Evolutionary conservation across 1,140 invertebrate genomes (phyloP).

Genomic region (Scaptodrosophila lebanonensis): DNA sequence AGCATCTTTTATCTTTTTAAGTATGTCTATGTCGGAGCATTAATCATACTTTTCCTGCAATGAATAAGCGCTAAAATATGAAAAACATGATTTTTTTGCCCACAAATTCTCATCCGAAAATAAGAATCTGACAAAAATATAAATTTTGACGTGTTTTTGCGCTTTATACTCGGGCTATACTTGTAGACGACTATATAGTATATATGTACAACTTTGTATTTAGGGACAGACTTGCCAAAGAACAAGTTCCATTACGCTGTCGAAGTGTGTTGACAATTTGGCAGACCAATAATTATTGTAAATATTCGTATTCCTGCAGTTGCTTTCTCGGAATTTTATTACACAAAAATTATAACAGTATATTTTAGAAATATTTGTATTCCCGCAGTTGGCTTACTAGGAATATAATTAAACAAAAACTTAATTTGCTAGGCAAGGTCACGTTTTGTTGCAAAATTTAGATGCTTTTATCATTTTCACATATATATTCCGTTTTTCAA

Average conservation of each 20-base stretch:
- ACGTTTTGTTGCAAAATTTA: too few relatives aligned
- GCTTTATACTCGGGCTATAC: slow-evolving; percentile 41
- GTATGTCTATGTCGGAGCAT: slow-evolving; percentile 18
- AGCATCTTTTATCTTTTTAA: too few relatives aligned
- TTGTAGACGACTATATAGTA: slow-evolving; percentile 24
- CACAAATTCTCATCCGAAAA: slow-evolving; percentile 47
- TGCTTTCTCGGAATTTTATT: too few relatives aligned
- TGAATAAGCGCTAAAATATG: slow-evolving; percentile 57
- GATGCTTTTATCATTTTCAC: too few relatives aligned
- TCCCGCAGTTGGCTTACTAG: too few relatives aligned
- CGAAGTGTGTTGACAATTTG: not conserved
- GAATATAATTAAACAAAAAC: too few relatives aligned
- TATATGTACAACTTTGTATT: not conserved
- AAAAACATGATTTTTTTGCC: slow-evolving; percentile 53
- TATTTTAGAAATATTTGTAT: too few relatives aligned
- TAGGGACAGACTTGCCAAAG: slow-evolving; percentile 30
- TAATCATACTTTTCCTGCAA: slow-evolving; percentile 43
- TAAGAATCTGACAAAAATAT: slow-evolving; percentile 50
- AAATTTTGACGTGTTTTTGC: slow-evolving; percentile 41
- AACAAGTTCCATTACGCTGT: slow-evolving; percentile 27
- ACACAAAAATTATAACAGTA: too few relatives aligned
- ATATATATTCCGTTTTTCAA: slow-evolving; percentile 19
- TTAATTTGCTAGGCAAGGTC: slow-evolving; percentile 24
- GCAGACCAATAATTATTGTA: too few relatives aligned
- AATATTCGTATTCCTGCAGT: too few relatives aligned